Conservation (phyloP, 1,140 invertebrate genomes). For the Colletes gigas region DNA sequence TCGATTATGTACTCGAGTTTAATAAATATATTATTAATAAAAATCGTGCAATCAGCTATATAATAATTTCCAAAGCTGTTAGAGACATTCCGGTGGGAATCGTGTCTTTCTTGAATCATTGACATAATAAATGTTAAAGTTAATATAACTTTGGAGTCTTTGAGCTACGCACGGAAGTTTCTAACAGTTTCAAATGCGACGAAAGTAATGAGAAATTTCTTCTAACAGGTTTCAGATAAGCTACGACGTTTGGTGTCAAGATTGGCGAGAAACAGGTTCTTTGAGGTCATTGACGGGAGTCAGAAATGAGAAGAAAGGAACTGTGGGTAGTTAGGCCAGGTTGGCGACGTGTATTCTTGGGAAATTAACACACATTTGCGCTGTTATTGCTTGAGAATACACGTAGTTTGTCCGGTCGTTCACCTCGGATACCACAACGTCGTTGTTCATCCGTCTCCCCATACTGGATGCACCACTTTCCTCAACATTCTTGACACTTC, state of each 20-base stretch:
- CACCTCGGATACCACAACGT: conserved; percentile 56
- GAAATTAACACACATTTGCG: conserved; percentile 95
- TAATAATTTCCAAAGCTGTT: too few species aligned
- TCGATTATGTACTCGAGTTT: too few species aligned
- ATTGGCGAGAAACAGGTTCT: background rate
- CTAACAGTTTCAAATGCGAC: background rate
- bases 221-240: background rate
- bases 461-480: too few species aligned
- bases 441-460: conserved; percentile 6
- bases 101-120: too few species aligned
- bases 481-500: too few species aligned
- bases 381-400: conserved; percentile 99
- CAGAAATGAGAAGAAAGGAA: background rate
- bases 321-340: conserved; percentile 74
- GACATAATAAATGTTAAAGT: too few species aligned
- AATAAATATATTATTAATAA: too few species aligned
- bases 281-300: background rate
- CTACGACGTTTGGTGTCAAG: background rate
- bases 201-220: background rate
- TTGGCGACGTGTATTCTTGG: conserved; percentile 97
- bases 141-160: too few species aligned
- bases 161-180: background rate
- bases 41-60: too few species aligned
- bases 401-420: conserved; percentile 88
- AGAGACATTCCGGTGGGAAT: too few species aligned